Evolutionary conservation across 2,888 invertebrate species (phyloP).

Genomic region (Protophormia terraenovae): DNA sequence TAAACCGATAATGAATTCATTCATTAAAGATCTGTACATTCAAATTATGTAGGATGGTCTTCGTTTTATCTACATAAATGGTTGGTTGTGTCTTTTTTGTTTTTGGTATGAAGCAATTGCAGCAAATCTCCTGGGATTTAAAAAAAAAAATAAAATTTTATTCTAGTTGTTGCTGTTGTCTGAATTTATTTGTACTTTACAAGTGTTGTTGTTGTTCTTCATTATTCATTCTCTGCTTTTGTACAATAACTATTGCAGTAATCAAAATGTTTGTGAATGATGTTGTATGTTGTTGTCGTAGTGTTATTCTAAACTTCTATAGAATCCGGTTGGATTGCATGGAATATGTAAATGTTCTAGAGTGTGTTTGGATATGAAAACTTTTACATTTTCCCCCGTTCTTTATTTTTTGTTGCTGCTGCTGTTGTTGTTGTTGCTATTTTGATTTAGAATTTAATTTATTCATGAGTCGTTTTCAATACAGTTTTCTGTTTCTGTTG

Average conservation of each 20-base stretch:
- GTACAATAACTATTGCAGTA: neutral
- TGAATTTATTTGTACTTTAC: slow-evolving; percentile 26
- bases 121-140: slow-evolving; percentile 42
- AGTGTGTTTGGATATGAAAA: no score
- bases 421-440: slow-evolving; percentile 23
- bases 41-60: neutral
- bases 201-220: slow-evolving; percentile 6
- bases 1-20: neutral
- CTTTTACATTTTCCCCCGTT: neutral
- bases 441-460: slow-evolving; percentile 61
- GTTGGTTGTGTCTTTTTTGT: neutral
- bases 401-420: neutral
- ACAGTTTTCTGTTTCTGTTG: neutral
- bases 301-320: slow-evolving; percentile 15
- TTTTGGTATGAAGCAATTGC: slow-evolving; percentile 40
- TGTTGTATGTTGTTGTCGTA: slow-evolving; percentile 48
- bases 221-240: neutral
- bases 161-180: neutral
- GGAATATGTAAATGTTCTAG: slow-evolving; percentile 13
- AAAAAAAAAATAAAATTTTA: neutral
- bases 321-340: slow-evolving; percentile 42
- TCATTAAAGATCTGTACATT: neutral
- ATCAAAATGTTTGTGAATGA: slow-evolving; percentile 26
- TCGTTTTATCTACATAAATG: neutral
- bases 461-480: slow-evolving; percentile 64